Conservation (phyloP, 2,888 invertebrate species). For the Stegophylla sp. region DNA sequence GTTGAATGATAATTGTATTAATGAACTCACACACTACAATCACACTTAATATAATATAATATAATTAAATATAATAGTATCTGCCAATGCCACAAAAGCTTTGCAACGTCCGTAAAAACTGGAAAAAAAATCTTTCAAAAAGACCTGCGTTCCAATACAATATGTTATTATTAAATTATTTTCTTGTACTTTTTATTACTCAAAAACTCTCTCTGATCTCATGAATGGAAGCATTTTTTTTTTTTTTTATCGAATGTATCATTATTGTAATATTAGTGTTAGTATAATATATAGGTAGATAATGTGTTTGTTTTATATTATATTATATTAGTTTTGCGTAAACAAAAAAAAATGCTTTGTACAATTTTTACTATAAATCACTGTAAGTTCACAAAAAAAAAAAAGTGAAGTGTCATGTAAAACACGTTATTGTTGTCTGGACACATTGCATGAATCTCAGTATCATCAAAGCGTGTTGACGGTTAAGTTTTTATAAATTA, state of each 20-base stretch:
- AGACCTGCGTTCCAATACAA: no score
- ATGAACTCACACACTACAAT: no score
- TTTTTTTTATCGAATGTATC: constrained; percentile 17
- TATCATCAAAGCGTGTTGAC: background rate
- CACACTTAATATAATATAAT: no score
- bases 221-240: constrained; percentile 29
- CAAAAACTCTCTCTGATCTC: constrained; percentile 41
- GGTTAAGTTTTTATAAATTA: background rate
- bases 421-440: no score
- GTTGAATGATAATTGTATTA: no score
- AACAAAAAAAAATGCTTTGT: background rate
- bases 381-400: no score
- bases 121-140: no score
- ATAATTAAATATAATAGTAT: no score
- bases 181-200: constrained; percentile 42
- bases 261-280: constrained; percentile 21
- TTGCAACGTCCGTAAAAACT: no score
- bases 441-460: background rate
- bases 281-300: background rate
- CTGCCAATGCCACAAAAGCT: no score
- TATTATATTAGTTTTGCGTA: background rate
- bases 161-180: background rate
- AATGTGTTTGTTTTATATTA: no score
- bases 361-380: background rate
- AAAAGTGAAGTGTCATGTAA: no score